Percentiles rank a stretch among this genome's conserved stretches.
These are phyloP conservation scores for Agonopterix heracliana DNA, from an alignment of 2,888 invertebrate species.

Conservation along the genomic window DNA sequence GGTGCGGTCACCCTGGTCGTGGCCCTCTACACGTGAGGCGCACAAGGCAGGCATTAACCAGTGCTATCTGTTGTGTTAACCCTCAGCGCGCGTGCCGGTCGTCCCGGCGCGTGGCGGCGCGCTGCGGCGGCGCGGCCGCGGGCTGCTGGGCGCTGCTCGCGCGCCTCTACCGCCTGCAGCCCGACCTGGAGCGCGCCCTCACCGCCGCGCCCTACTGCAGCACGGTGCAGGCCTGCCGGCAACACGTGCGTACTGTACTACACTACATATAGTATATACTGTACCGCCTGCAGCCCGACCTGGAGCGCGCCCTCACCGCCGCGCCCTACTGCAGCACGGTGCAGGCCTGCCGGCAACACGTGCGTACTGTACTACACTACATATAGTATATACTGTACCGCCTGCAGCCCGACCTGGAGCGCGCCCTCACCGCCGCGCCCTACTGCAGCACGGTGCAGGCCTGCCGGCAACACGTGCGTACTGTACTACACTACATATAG, in stretches of 20 bases:
- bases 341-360: constrained; percentile 34
- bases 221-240: constrained; percentile 29
- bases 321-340: constrained; percentile 17
- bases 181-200: constrained; percentile 39
- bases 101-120: constrained; percentile 33
- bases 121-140: constrained; percentile 37
- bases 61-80: constrained; percentile 2
- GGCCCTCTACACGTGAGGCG: not conserved
- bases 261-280: not conserved
- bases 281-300: constrained; percentile 46
- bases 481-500: not conserved
- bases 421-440: constrained; percentile 29
- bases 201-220: constrained; percentile 23
- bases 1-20: not conserved
- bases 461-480: constrained; percentile 36
- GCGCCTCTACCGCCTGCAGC: constrained; percentile 50
- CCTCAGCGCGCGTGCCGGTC: constrained; percentile 40
- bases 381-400: constrained; percentile 14
- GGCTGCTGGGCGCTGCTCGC: constrained; percentile 55
- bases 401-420: constrained; percentile 48
- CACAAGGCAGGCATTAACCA: not conserved
- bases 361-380: constrained; percentile 13
- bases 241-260: constrained; percentile 22
- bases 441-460: constrained; percentile 15
- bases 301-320: constrained; percentile 33